Base-by-base conservation (phyloP, 2,888 invertebrate species). In the Temnothorax rugatulus region DNA sequence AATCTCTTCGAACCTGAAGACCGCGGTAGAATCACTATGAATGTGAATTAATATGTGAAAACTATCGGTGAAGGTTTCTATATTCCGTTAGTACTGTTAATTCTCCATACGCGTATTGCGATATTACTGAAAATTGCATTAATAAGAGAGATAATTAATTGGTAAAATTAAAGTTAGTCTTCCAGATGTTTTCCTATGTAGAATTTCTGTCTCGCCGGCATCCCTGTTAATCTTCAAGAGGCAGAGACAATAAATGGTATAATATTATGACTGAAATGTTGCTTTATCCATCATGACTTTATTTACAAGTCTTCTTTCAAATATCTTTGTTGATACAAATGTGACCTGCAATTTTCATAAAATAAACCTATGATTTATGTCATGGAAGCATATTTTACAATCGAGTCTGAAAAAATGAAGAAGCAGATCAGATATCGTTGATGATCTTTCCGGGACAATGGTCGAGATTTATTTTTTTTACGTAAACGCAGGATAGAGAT, bases 1-100 rank as follows among this genome's bases (percentile, higher is more conserved):
- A 44, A 54, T 54, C 4, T 79, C 41, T 52, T 68, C 54, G 9
- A 77, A 54, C 2, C 21, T 15, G 57, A 79, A 79, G 34, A 18
- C 25, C 5, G 29, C 25, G 41, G 21, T 15, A 57, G 21, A n/a
- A 5, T 68, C 15, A 52, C 2, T 44, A 15, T 25, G 8, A 21
- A 77, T 54, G 15, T 59, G 9, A 59, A 59, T 59, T 59, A 44
- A 50, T 57, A 11, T 21, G 29, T 38, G 5, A 81, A 59, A 59
- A 59, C 21, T 57, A 44, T 44, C 21, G 3, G 0, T 29, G 11
- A 57, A 44, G 1, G 18, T 25, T 8, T 13, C 4, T 25, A 44
- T 15, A 44, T n/a, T 59, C 7, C 34, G 18, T 81, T 81, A 47
- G 47, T 81, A 68, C 8, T 68, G 68, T 77, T 77, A 77, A 68